Evolutionary conservation across 1,140 invertebrate genomes (phyloP).

Genomic region (Penaeus chinensis): DNA sequence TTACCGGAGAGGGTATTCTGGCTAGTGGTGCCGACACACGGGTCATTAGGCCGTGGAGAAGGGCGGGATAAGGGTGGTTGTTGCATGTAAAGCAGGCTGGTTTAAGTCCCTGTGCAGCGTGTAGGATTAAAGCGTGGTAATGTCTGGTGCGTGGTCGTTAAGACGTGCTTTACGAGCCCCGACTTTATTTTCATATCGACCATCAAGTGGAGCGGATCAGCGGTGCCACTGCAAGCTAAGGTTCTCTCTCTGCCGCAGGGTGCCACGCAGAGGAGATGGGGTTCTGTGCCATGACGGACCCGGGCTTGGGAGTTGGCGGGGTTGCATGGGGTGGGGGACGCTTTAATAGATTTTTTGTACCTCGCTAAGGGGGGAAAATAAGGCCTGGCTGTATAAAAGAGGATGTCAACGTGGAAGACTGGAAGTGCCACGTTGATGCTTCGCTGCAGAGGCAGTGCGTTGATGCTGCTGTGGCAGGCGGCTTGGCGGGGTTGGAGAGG

Average conservation of each 20-base stretch:
- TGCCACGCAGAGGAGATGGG: neutral
- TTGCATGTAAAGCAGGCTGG: constrained; percentile 49
- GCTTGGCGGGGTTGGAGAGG: too few relatives aligned
- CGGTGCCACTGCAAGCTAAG: constrained; percentile 49
- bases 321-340: neutral
- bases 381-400: too few relatives aligned
- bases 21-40: constrained; percentile 6
- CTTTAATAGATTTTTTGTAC: too few relatives aligned
- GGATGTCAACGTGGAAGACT: too few relatives aligned
- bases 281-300: neutral
- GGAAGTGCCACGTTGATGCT: too few relatives aligned
- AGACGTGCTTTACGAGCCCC: constrained; percentile 58
- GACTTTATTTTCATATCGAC: constrained; percentile 60
- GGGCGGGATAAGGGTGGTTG: constrained; percentile 44
- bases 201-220: constrained; percentile 60
- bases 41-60: constrained; percentile 38
- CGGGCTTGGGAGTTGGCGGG: constrained; percentile 4
- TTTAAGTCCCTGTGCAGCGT: constrained; percentile 41
- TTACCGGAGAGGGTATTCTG: constrained; percentile 30
- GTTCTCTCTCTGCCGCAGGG: neutral
- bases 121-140: constrained; percentile 59
- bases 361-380: too few relatives aligned
- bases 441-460: too few relatives aligned
- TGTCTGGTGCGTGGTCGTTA: constrained; percentile 59
- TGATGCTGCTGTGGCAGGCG: too few relatives aligned